Percentiles rank a stretch among this genome's conserved stretches.
phyloP scores from a whole-genome alignment of 2,888 invertebrate species.

The Dioctria rufipes region DNA sequence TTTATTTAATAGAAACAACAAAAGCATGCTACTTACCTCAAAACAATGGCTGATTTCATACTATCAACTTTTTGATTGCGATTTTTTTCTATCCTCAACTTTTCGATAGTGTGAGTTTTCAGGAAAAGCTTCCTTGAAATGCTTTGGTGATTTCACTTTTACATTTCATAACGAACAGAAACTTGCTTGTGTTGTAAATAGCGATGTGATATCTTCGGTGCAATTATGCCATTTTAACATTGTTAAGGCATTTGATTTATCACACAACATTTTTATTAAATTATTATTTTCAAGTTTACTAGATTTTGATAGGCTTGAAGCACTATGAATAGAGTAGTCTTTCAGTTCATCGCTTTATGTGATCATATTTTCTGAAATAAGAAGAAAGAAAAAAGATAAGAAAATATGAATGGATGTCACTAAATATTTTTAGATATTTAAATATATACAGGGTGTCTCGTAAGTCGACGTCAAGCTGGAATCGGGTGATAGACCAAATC shows the following conservation, averaged over 20 bases:
- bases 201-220: constrained; percentile 10
- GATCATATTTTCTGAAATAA: constrained; percentile 19
- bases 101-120: constrained; percentile 4
- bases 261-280: constrained; percentile 2
- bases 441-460: no score
- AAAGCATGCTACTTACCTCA: constrained; percentile 51
- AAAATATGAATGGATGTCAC: no score
- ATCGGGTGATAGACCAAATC: no score
- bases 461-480: no score
- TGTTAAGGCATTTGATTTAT: constrained; percentile 19
- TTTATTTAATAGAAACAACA: neutral
- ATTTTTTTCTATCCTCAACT: constrained; percentile 13
- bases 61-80: constrained; percentile 38
- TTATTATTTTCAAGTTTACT: no score
- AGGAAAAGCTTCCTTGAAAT: neutral
- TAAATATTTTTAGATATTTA: no score
- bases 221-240: constrained; percentile 39
- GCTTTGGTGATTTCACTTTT: neutral
- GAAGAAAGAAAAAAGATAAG: neutral
- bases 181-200: neutral
- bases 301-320: no score
- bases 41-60: constrained; percentile 57
- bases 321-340: no score
- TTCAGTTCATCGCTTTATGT: neutral
- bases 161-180: constrained; percentile 16